Base-by-base conservation (phyloP, 2,797 vertebrate genomes). In the Crypturellus tataupa region DNA sequence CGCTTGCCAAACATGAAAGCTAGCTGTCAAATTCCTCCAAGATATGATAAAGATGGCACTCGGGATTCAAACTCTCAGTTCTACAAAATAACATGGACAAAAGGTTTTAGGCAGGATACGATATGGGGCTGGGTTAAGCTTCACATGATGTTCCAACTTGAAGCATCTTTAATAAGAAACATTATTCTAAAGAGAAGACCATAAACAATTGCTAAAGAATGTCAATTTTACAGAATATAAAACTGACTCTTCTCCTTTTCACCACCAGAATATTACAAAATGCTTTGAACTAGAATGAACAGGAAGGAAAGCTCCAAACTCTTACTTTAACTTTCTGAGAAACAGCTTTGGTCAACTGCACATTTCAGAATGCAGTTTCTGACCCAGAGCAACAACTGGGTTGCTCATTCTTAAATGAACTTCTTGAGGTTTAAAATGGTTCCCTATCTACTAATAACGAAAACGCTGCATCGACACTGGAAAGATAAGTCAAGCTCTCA, bases 1-100 rank as follows among this genome's bases (percentile, higher is more conserved):
- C 40, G 87, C 39, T 91, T 91, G 95, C 88, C 94, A 96, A 96
- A 94, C 78, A 85, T 86, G 93, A 97, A 90, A 95, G 78, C 92
- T 86, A 94, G 93, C 94, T 95, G 90, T 92, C 93, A 87, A 95
- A 97, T 96, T 93, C 95, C 93, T 96, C 88, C 85, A 53, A 92
- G 92, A 96, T 94, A 94, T 53, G 91, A 96, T 46, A 96, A 93
- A 96, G 75, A 86, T 81, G 93, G 81, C 84, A 95, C 91, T 93
- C 63, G 35, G 62, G 87, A 95, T 82, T 81, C 82, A 96, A 96
- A 92, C 59, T 58, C 85, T 39, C 83, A 40, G 94, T 93, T 95
- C 73, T 85, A 85, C 79, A 91, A 95, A 95, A 87, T 80, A 94
- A 95, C 95, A 82, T 72, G 92, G 89, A 91, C 86, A 89, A 90